phyloP scores from a whole-genome alignment of 1,140 invertebrate genomes.

The Drosophila erecta region DNA sequence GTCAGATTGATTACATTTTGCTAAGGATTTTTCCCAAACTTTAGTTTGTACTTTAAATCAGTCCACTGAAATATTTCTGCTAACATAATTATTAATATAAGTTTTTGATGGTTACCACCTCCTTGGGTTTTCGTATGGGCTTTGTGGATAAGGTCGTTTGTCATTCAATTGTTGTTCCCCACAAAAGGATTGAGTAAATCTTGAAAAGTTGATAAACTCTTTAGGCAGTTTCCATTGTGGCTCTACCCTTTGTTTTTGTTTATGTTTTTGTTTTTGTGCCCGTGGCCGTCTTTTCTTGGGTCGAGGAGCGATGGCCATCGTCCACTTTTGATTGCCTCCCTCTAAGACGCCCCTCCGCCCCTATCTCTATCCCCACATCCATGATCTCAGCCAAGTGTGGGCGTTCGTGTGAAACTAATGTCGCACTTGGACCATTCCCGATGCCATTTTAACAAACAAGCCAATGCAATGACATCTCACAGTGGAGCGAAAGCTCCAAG shows the following conservation, averaged over 20 bases:
- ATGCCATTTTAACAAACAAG: constrained; percentile 71
- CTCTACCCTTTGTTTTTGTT: background rate
- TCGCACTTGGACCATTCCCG: constrained; percentile 45
- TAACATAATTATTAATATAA: constrained; percentile 33
- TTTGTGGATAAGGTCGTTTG: constrained; percentile 10
- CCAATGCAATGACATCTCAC: constrained; percentile 59
- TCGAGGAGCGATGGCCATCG: constrained; percentile 59
- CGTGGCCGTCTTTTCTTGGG: constrained; percentile 3
- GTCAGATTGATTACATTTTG: background rate
- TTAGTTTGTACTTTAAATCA: too few species aligned
- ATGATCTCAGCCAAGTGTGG: constrained; percentile 48
- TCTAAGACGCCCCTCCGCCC: constrained; percentile 14
- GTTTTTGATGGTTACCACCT: constrained; percentile 7
- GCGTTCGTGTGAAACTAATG: constrained; percentile 79
- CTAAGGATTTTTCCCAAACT: background rate
- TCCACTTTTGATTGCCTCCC: constrained; percentile 39
- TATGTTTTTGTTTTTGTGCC: background rate
- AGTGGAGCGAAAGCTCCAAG: constrained; percentile 6
- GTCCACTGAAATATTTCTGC: background rate
- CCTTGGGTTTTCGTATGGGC: background rate
- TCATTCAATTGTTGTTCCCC: constrained; percentile 27
- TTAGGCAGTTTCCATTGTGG: constrained; percentile 17
- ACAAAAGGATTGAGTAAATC: constrained; percentile 58
- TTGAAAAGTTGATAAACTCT: constrained; percentile 72
- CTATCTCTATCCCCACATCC: background rate